Conservation (phyloP, 1,140 invertebrate species). For the Asbolus verrucosus region DNA sequence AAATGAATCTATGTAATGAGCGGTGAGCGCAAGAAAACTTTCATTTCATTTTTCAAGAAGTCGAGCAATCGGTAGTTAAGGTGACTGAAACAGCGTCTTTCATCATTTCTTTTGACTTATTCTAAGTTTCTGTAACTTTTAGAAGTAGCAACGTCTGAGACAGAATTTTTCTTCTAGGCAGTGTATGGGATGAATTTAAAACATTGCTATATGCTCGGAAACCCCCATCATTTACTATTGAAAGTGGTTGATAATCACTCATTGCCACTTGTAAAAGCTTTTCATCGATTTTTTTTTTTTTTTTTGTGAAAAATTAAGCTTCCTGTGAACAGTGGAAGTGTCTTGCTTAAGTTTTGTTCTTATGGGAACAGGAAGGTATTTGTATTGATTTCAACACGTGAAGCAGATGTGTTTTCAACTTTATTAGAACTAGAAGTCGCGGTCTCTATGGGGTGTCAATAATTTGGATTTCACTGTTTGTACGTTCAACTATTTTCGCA, state of each 20-base stretch:
- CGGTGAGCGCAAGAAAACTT: too few species aligned
- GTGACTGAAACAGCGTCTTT: neutral
- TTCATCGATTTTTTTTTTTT: slow-evolving; percentile 51
- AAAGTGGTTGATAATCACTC: slow-evolving; percentile 58
- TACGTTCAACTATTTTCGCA: too few species aligned
- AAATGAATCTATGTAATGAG: too few species aligned
- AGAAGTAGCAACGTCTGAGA: slow-evolving; percentile 46
- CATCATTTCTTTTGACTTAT: slow-evolving; percentile 17
- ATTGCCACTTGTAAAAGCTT: slow-evolving; percentile 47
- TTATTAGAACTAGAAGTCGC: too few species aligned
- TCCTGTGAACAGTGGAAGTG: too few species aligned
- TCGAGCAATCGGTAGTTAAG: too few species aligned
- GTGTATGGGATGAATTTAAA: slow-evolving; percentile 56
- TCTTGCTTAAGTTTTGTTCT: slow-evolving; percentile 24
- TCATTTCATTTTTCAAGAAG: too few species aligned
- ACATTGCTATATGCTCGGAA: slow-evolving; percentile 53
- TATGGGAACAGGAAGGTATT: too few species aligned
- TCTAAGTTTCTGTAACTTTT: slow-evolving; percentile 40
- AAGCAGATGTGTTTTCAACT: too few species aligned
- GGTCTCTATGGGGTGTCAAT: too few species aligned
- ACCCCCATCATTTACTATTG: slow-evolving; percentile 56
- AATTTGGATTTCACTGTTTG: too few species aligned
- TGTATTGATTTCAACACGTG: too few species aligned
- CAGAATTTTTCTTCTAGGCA: slow-evolving; percentile 55
- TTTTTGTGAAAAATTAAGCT: slow-evolving; percentile 29